These are phyloP conservation scores for Brienomyrus brachyistius DNA, from an alignment of 2,113 vertebrate species.

Conservation along the genomic window DNA sequence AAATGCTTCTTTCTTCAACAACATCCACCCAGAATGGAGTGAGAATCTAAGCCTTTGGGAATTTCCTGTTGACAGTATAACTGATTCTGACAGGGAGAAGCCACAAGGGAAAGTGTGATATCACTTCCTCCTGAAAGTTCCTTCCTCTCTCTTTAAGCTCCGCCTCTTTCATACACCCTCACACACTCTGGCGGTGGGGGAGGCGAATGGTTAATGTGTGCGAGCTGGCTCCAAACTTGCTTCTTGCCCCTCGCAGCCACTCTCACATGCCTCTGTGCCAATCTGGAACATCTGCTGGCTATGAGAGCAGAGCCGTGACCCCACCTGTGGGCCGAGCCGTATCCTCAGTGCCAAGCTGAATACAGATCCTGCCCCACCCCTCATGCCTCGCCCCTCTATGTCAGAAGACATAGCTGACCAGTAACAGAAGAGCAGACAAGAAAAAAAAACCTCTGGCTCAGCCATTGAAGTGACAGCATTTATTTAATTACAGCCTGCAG, in stretches of 20 bases:
- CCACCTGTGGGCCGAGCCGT: background rate
- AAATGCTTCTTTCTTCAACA: background rate
- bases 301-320: background rate
- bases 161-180: background rate
- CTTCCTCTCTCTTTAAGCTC: background rate
- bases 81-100: background rate
- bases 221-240: background rate
- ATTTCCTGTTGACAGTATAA: background rate
- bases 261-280: background rate
- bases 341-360: background rate
- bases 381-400: background rate
- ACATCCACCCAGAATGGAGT: background rate
- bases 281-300: background rate
- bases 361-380: background rate
- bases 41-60: background rate
- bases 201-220: background rate
- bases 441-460: background rate
- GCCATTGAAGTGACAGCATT: background rate
- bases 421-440: background rate
- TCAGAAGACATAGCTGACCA: background rate
- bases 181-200: background rate
- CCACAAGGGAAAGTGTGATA: background rate
- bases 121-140: background rate
- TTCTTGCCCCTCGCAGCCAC: background rate
- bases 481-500: background rate